Conservation (phyloP, 1,140 invertebrate genomes). For the Calycopis cecrops region DNA sequence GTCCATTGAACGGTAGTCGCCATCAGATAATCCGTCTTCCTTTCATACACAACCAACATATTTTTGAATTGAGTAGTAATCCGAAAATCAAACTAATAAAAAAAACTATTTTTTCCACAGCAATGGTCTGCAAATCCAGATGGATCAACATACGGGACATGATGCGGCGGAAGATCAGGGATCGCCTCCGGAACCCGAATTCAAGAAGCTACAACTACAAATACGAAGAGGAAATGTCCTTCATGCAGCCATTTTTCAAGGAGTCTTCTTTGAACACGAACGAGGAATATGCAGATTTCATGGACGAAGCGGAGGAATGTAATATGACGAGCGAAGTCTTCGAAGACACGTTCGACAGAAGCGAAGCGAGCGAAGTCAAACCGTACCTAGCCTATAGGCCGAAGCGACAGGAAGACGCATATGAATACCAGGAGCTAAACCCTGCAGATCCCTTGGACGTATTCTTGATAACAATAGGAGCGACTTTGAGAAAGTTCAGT, state of each 20-base stretch:
- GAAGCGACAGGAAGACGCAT: slow-evolving; percentile 23
- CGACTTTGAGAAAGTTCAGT: slow-evolving; percentile 53
- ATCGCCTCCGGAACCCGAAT: slow-evolving; percentile 39
- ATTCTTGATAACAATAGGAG: slow-evolving; percentile 52
- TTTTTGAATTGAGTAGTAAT: too few species aligned
- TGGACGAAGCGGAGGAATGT: slow-evolving; percentile 34
- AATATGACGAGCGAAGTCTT: slow-evolving; percentile 39
- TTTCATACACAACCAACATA: too few species aligned
- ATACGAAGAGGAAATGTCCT: slow-evolving; percentile 52
- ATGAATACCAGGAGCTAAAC: slow-evolving; percentile 41
- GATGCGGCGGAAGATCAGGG: slow-evolving; percentile 49
- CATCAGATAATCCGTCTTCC: too few species aligned
- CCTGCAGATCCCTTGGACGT: slow-evolving; percentile 53
- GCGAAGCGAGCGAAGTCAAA: slow-evolving; percentile 34
- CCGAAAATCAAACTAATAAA: too few species aligned
- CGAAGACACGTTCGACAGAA: slow-evolving; percentile 25
- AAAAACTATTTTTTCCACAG: too few species aligned
- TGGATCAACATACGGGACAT: slow-evolving; percentile 64
- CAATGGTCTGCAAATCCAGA: slow-evolving; percentile 42
- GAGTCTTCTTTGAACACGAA: slow-evolving; percentile 25
- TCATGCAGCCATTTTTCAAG: slow-evolving; percentile 55
- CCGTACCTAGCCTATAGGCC: slow-evolving; percentile 30
- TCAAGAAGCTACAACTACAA: slow-evolving; percentile 49
- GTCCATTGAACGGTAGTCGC: too few species aligned
- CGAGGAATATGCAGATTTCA: slow-evolving; percentile 42